These are phyloP conservation scores for Neotragus moschatus DNA, from an alignment of 2,113 vertebrate genomes.

Conservation along the genomic window DNA sequence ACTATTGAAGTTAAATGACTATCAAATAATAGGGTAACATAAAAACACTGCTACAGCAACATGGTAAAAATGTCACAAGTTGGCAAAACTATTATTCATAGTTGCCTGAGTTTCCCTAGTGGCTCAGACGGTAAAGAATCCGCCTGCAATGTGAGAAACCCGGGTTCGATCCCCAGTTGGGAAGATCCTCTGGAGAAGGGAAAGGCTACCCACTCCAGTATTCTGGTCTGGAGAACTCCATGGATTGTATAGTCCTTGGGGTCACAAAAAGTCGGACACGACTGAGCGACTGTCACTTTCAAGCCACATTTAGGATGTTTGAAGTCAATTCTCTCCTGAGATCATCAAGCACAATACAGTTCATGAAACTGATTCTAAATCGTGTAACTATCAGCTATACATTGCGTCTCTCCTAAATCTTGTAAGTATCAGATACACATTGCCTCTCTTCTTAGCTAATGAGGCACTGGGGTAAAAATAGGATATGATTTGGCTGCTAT, in stretches of 20 bases:
- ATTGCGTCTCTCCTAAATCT: background rate
- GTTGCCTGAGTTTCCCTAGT: background rate
- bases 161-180: background rate
- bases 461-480: slow-evolving; percentile 39
- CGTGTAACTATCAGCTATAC: background rate
- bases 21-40: background rate
- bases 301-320: background rate
- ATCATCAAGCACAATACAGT: background rate
- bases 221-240: background rate
- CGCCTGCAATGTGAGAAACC: background rate
- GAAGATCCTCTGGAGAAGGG: background rate
- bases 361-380: background rate
- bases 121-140: background rate
- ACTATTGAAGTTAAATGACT: background rate
- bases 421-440: background rate
- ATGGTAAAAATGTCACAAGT: background rate
- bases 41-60: background rate
- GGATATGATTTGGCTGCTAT: background rate
- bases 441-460: background rate
- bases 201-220: background rate
- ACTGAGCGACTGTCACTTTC: background rate
- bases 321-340: background rate
- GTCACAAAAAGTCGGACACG: background rate
- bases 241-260: background rate
- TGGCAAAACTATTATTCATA: background rate